Percentiles rank a stretch among this genome's conserved stretches.
phyloP scores from a whole-genome alignment of 2,113 vertebrate species.

The Speoplatyrhinus poulsoni region DNA sequence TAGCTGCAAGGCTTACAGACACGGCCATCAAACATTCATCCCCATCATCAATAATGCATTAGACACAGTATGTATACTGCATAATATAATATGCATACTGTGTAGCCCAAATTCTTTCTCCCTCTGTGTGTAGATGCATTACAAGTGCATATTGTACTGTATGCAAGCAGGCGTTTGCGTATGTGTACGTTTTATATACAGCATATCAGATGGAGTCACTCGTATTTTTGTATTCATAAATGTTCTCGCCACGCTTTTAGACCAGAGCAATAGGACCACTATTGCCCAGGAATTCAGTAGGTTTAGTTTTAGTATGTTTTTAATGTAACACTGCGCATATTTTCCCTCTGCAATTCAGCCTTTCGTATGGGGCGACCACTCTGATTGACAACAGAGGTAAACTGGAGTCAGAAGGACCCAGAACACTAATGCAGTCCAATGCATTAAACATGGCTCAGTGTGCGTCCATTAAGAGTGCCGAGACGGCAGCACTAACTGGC shows the following conservation, averaged over 20 bases:
- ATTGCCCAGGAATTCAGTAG: not conserved
- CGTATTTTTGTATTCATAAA: too few relatives aligned
- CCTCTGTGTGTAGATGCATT: not conserved
- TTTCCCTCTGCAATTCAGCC: not conserved
- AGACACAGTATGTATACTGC: too few relatives aligned
- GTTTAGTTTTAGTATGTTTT: not conserved
- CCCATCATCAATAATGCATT: too few relatives aligned
- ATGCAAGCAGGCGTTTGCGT: not conserved
- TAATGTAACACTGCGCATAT: not conserved
- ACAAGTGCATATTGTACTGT: not conserved
- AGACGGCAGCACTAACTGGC: not conserved
- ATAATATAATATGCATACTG: too few relatives aligned
- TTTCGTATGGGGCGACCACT: not conserved
- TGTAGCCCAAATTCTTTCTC: too few relatives aligned
- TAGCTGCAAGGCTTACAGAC: too few relatives aligned
- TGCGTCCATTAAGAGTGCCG: slow-evolving; percentile 31
- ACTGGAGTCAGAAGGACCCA: slow-evolving; percentile 29
- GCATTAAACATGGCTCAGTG: slow-evolving; percentile 48
- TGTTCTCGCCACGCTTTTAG: slow-evolving; percentile 8
- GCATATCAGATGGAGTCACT: too few relatives aligned
- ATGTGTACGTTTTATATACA: not conserved
- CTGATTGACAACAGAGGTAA: slow-evolving; percentile 7
- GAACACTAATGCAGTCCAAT: slow-evolving; percentile 44
- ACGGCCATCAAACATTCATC: too few relatives aligned
- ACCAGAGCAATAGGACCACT: not conserved